A percentile compares a stretch with the other conserved stretches of the same genome.
phyloP scores from a whole-genome alignment of 2,888 invertebrate species.

The Aricia artaxerxes region DNA sequence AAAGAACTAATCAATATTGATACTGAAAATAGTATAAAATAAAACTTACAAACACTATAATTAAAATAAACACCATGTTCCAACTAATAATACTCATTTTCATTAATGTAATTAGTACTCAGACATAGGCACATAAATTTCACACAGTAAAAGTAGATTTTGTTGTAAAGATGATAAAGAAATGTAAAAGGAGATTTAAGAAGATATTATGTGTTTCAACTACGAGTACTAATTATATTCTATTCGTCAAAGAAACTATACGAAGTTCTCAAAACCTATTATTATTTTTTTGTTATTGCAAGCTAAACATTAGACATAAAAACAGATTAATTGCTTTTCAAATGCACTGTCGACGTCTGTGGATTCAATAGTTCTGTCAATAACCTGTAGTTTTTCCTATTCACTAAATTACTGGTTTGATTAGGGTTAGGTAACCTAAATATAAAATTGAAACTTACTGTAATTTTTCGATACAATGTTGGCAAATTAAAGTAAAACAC shows the following conservation, averaged over 20 bases:
- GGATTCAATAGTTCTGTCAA: not conserved
- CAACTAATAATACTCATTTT: not conserved
- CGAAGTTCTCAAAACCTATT: too few species aligned
- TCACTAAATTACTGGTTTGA: not conserved
- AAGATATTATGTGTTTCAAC: too few species aligned
- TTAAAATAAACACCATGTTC: not conserved
- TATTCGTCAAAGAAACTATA: too few species aligned
- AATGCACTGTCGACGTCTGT: not conserved
- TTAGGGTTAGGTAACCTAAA: not conserved
- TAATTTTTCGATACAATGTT: too few species aligned
- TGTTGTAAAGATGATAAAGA: not conserved
- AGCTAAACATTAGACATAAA: too few species aligned
- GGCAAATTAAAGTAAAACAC: not conserved
- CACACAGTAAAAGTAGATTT: not conserved
- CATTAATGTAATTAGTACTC: not conserved
- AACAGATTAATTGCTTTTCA: too few species aligned
- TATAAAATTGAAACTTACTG: not conserved
- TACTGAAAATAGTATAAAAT: not conserved
- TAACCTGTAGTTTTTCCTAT: not conserved
- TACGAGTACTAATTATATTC: too few species aligned
- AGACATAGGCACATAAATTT: not conserved
- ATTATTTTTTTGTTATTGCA: too few species aligned
- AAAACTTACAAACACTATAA: not conserved
- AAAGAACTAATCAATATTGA: not conserved
- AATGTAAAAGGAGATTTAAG: not conserved